Evolutionary conservation across 2,797 vertebrate species (phyloP).

Genomic region (Acanthis flammea): DNA sequence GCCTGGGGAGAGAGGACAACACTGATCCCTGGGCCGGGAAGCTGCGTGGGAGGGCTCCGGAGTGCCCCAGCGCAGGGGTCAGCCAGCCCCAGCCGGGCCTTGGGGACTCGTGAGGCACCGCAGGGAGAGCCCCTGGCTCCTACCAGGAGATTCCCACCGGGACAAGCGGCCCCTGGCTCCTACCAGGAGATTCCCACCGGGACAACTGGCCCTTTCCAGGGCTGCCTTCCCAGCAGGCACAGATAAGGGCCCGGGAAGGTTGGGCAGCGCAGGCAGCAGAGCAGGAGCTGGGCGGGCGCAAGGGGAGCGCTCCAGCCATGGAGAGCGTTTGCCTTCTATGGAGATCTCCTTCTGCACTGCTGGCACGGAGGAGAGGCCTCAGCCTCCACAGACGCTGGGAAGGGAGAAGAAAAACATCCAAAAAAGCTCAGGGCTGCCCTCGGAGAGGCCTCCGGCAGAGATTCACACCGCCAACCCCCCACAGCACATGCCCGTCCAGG

Average conservation of each 20-base stretch:
- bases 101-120: neutral
- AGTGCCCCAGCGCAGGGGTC: fast-evolving
- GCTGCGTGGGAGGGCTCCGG: neutral
- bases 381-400: fast-evolving
- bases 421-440: neutral
- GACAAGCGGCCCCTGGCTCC: fast-evolving
- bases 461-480: neutral
- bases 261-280: fast-evolving
- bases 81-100: fast-evolving
- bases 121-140: fast-evolving
- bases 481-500: fast-evolving
- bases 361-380: neutral
- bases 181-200: fast-evolving
- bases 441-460: neutral
- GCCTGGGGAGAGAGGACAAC: neutral
- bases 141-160: fast-evolving
- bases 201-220: neutral
- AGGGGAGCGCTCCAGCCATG: fast-evolving
- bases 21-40: neutral
- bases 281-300: neutral
- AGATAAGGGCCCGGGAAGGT: fast-evolving
- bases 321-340: conserved; percentile 41
- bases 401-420: neutral
- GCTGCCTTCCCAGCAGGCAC: neutral
- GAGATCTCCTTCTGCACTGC: neutral